phyloP scores from a whole-genome alignment of 2,797 vertebrate genomes.

The Propithecus deckenii region DNA sequence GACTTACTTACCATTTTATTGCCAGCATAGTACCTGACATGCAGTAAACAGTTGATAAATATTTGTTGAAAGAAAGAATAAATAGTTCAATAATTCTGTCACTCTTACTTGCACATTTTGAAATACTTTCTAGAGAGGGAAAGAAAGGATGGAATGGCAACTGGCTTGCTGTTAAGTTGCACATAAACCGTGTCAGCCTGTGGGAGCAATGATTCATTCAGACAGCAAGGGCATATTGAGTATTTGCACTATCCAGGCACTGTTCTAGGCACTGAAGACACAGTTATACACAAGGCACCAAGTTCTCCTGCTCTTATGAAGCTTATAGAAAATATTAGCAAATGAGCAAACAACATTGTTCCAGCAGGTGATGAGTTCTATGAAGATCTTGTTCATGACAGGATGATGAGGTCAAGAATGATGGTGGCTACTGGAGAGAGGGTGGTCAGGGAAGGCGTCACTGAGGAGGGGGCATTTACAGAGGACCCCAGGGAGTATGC shows the following conservation, averaged over 20 bases:
- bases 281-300: neutral
- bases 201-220: neutral
- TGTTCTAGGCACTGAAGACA: neutral
- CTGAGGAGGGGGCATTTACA: neutral
- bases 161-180: neutral
- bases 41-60: slow-evolving; percentile 21
- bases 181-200: neutral
- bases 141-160: neutral
- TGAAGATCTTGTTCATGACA: neutral
- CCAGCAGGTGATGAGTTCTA: neutral
- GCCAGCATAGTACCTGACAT: neutral
- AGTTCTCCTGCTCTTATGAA: neutral
- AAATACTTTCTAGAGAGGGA: slow-evolving; percentile 23
- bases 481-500: neutral
- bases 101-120: neutral
- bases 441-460: neutral
- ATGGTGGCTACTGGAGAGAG: neutral
- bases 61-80: slow-evolving; percentile 28
- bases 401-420: neutral
- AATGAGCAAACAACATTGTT: neutral
- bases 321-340: neutral
- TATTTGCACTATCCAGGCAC: neutral
- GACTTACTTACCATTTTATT: slow-evolving; percentile 27
- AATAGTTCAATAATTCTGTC: neutral
- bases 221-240: neutral